phyloP scores from a whole-genome alignment of 1,140 invertebrate genomes.

The Microplitis demolitor region DNA sequence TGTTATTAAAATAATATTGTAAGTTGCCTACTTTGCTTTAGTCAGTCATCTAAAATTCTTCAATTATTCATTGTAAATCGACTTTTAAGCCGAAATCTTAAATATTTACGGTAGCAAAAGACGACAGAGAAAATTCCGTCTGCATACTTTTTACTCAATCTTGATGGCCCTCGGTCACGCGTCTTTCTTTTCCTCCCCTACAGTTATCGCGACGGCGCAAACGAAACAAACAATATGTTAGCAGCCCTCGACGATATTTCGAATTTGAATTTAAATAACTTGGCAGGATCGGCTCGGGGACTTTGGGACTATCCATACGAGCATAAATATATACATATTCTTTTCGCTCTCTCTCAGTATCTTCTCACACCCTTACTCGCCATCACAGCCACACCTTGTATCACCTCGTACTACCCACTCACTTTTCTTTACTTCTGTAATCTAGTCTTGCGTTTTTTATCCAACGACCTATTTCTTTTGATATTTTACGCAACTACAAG shows the following conservation, averaged over 20 bases:
- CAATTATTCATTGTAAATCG: no score
- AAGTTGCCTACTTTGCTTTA: no score
- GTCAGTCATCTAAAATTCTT: no score
- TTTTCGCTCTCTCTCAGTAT: constrained; percentile 30
- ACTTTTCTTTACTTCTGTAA: constrained; percentile 18
- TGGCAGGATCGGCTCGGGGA: constrained; percentile 62
- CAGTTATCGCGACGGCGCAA: constrained; percentile 43
- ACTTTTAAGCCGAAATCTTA: no score
- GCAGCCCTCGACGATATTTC: constrained; percentile 63
- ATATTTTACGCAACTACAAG: constrained; percentile 24
- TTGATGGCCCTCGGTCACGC: constrained; percentile 11
- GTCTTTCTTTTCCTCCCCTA: neutral
- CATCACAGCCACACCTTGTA: neutral
- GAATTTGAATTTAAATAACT: constrained; percentile 65
- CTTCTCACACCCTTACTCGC: constrained; percentile 4
- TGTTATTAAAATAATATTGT: no score
- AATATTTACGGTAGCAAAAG: no score
- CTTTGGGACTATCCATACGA: constrained; percentile 57
- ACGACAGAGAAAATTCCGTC: neutral
- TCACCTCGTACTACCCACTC: constrained; percentile 1
- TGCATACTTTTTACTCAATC: neutral
- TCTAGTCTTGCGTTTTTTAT: constrained; percentile 30
- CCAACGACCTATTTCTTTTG: constrained; percentile 33
- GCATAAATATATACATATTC: constrained; percentile 34
- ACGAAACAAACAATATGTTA: constrained; percentile 64